Conservation (phyloP, 2,113 vertebrate genomes). For the Pan troglodytes region NHGRI_mPanTro3-v2.1_pri NC_072408.2:55902001-55902500, state of each 20-base stretch:
- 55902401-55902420: neutral
- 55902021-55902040: neutral
- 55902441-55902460: neutral
- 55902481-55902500: neutral
- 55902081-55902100: neutral
- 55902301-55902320: neutral
- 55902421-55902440: neutral
- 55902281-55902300: neutral
- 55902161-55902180: neutral
- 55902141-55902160: neutral
- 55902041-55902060: neutral
- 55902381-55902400: neutral
- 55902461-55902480: neutral
- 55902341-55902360: conserved; percentile 5
- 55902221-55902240: neutral
- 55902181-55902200: accelerated
- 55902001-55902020: neutral
- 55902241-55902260: neutral
- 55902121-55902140: neutral
- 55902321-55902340: conserved; percentile 11
- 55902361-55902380: neutral
- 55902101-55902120: neutral
- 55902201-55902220: neutral
- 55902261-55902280: neutral
- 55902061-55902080: neutral